phyloP scores from a whole-genome alignment of 1,140 invertebrate genomes.

The Megalopta genalis region DNA sequence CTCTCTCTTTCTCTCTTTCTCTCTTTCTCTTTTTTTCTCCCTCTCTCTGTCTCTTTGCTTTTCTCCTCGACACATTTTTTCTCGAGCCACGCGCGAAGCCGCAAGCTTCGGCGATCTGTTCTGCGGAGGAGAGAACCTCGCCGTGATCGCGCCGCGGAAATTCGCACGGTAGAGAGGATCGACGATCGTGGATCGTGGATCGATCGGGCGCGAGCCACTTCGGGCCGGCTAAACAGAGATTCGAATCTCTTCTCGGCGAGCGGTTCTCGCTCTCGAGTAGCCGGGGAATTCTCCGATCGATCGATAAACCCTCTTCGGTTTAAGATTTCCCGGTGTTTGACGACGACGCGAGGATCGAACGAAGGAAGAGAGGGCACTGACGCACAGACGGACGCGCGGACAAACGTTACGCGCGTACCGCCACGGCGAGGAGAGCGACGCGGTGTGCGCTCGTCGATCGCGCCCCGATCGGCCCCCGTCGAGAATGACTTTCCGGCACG shows the following conservation, averaged over 20 bases:
- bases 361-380: not conserved
- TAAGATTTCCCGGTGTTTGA: not conserved
- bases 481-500: slow-evolving; percentile 45
- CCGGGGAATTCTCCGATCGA: not conserved
- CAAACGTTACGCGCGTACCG: not conserved
- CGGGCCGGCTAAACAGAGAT: too few species aligned
- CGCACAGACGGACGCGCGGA: not conserved
- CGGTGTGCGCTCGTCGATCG: not conserved
- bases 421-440: not conserved
- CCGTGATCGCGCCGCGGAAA: too few species aligned
- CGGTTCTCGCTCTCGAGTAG: not conserved
- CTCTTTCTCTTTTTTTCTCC: too few species aligned
- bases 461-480: not conserved
- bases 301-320: not conserved
- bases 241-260: not conserved
- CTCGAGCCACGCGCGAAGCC: not conserved
- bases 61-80: not conserved
- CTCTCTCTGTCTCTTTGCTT: not conserved
- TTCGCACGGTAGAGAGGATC: too few species aligned
- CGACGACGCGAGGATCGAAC: slow-evolving; percentile 12
- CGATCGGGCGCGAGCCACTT: too few species aligned
- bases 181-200: too few species aligned
- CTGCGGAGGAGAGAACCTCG: too few species aligned
- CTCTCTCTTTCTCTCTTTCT: not conserved
- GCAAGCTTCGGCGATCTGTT: not conserved